Percentiles rank a stretch among this genome's conserved stretches.
Evolutionary conservation across 2,113 vertebrate species (phyloP).

Genomic region (Enhydra lutris): DNA sequence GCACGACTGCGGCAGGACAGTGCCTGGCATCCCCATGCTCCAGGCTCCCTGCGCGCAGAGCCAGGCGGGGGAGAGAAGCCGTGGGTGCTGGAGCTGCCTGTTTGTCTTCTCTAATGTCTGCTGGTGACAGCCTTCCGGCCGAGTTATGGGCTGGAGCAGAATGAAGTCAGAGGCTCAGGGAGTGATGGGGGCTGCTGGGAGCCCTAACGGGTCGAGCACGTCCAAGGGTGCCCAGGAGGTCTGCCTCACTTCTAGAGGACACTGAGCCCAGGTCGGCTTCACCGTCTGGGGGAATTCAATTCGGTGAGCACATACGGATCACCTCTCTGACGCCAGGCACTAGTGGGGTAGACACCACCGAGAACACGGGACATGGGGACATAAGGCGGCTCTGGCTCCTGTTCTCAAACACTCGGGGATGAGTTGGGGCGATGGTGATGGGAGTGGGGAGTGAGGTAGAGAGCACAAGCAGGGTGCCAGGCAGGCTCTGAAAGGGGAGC

Average conservation of each 20-base stretch:
- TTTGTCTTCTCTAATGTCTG: constrained; percentile 31
- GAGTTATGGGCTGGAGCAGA: not conserved
- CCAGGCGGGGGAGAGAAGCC: not conserved
- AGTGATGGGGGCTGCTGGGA: not conserved
- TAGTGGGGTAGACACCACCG: accelerated
- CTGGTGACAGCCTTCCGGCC: constrained; percentile 40
- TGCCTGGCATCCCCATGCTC: not conserved
- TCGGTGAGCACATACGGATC: not conserved
- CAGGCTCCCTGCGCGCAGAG: not conserved
- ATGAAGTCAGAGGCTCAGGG: not conserved
- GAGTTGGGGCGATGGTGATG: not conserved
- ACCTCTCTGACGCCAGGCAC: not conserved
- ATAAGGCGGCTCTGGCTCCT: not conserved
- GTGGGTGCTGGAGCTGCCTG: not conserved
- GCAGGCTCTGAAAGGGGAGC: not conserved
- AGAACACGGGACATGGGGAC: not conserved
- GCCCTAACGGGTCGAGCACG: not conserved
- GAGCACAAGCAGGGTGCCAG: no score
- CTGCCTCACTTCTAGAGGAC: not conserved
- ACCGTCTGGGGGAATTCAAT: not conserved
- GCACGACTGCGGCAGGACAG: accelerated
- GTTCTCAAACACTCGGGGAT: not conserved
- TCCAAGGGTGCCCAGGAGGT: not conserved
- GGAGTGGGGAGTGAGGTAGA: no score
- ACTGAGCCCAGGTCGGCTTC: not conserved